Base-by-base conservation (phyloP, 2,113 vertebrate genomes). In the Nesospiza acunhae region DNA sequence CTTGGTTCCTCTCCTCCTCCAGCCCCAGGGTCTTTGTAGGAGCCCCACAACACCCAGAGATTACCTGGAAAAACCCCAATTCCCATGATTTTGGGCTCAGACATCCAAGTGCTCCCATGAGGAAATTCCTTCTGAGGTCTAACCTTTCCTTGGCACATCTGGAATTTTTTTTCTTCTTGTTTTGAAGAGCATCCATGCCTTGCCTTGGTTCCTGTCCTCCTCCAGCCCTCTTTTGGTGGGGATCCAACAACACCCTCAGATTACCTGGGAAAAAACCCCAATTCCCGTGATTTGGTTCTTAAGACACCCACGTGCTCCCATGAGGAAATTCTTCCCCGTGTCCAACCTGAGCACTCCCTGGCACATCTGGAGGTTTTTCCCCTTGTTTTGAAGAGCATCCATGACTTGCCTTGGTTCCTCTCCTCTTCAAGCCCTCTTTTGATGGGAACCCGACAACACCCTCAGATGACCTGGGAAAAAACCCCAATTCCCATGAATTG, bases 331-430 rank as follows among this genome's bases (percentile, higher is more conserved):
- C 2, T 15, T 30, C 0, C 23, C n/a, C 8, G 0, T 42, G 50
- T 2, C 58, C 58, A 8, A 1, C 2, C 47, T 28, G 55, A 52
- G 4, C 46, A 18, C 69, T 1, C 28, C 10, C 5, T 30, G 41
- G 56, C 23, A 0, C 30, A 31, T 1, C 11, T 0, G 21, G 41
- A 35, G 17, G 5, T 6, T 31, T 12, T 22, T 10, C 4, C 63
- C 37, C 50, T 44, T 15, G 4, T 66, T 64, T 56, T 9, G 21
- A 56, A 80, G 50, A 73, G 1, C 12, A 83, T 53, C 46, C 52
- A 30, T 7, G 17, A 6, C 28, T 30, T 56, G 17, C 37, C 56
- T 44, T 7, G 22, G 16, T 18, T 27, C 11, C 15, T 68, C 22
- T 89, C n/a, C 15, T 81, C 21, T 15, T 24, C 11, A 39, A 89